A percentile compares a stretch with the other conserved stretches of the same genome.
Evolutionary conservation across 2,797 vertebrate genomes (phyloP).

Genomic region (Rhinoraja longicauda): DNA sequence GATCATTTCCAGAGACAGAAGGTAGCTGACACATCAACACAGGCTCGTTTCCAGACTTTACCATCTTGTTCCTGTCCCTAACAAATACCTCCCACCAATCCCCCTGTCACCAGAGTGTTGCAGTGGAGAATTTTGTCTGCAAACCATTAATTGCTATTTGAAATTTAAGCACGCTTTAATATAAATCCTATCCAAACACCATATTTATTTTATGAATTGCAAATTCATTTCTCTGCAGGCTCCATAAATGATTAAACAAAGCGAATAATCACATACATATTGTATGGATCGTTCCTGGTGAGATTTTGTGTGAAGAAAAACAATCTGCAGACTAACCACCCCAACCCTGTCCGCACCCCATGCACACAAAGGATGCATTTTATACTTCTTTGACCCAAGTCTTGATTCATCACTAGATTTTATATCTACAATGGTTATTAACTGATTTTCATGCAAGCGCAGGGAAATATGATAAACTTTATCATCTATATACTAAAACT

Average conservation of each 20-base stretch:
- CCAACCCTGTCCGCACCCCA: not conserved
- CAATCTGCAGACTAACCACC: not conserved
- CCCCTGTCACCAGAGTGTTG: not conserved
- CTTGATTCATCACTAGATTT: constrained; percentile 3
- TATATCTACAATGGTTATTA: not conserved
- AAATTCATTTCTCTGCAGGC: constrained; percentile 37
- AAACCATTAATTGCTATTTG: not conserved
- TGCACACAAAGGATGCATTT: not conserved
- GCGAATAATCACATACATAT: constrained; percentile 22
- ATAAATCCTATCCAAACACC: not conserved
- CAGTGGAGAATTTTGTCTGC: not conserved
- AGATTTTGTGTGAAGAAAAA: constrained; percentile 4
- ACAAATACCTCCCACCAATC: not conserved
- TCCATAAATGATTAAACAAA: constrained; percentile 43
- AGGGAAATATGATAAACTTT: constrained; percentile 3
- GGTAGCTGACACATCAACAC: not conserved
- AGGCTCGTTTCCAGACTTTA: not conserved
- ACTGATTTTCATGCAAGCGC: not conserved
- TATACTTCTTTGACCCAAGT: not conserved
- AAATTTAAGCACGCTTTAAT: not conserved
- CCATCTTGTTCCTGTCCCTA: not conserved
- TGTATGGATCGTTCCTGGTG: not conserved
- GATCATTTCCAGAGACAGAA: not conserved
- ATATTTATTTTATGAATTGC: constrained; percentile 41
- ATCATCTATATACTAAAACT: too few species aligned